Evolutionary conservation across 2,888 invertebrate genomes (phyloP).

Genomic region (Tholera decimalis): DNA sequence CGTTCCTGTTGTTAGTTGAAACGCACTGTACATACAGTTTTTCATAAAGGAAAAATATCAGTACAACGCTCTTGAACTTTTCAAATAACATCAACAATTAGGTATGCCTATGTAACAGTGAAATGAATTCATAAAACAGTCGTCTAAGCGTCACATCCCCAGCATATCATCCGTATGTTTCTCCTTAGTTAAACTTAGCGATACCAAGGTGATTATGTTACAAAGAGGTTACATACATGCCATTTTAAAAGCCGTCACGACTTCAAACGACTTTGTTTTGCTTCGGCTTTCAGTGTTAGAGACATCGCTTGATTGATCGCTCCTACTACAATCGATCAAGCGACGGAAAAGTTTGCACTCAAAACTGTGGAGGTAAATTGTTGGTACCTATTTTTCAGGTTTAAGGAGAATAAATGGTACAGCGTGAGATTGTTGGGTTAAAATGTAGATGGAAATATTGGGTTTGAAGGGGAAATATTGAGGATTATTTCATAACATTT

Average conservation of each 20-base stretch:
- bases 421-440: background rate
- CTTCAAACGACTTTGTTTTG: slow-evolving; percentile 56
- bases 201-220: slow-evolving; percentile 65
- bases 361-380: slow-evolving; percentile 38
- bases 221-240: slow-evolving; percentile 59
- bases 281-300: slow-evolving; percentile 44
- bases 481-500: too few relatives aligned
- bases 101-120: too few relatives aligned
- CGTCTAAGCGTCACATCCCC: slow-evolving; percentile 7
- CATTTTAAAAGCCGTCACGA: slow-evolving; percentile 56
- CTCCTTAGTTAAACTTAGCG: slow-evolving; percentile 32
- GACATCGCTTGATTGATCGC: slow-evolving; percentile 57
- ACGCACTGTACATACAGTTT: too few relatives aligned
- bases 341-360: slow-evolving; percentile 27
- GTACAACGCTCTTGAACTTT: too few relatives aligned
- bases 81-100: too few relatives aligned
- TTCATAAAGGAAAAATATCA: too few relatives aligned
- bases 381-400: slow-evolving; percentile 32
- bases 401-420: slow-evolving; percentile 1
- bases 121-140: too few relatives aligned
- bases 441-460: background rate
- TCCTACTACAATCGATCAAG: slow-evolving; percentile 43
- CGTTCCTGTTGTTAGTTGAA: too few relatives aligned
- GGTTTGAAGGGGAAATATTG: background rate
- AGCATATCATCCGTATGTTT: slow-evolving; percentile 37